phyloP scores from a whole-genome alignment of 1,140 invertebrate genomes.

The Choristoneura fumiferana region DNA sequence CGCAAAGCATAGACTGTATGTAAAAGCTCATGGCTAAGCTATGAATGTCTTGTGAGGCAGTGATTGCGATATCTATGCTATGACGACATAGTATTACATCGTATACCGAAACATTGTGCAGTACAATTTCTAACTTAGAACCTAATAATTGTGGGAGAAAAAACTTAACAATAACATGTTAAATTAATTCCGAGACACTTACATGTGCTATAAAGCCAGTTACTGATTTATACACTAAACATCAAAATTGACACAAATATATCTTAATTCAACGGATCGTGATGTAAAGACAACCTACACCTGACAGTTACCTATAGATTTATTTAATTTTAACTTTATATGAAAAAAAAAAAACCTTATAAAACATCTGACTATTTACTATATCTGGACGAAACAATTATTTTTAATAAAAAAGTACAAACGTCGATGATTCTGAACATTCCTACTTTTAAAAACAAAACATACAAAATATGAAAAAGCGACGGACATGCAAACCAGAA shows the following conservation, averaged over 20 bases:
- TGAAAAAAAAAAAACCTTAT: not conserved
- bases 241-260: not conserved
- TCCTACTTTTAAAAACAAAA: not conserved
- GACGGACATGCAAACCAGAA: slow-evolving; percentile 5
- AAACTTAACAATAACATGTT: no score
- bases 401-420: not conserved
- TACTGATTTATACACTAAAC: slow-evolving; percentile 5
- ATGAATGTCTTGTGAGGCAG: slow-evolving; percentile 77
- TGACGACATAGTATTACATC: slow-evolving; percentile 28
- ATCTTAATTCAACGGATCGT: not conserved
- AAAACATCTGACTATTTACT: not conserved
- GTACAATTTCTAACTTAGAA: not conserved
- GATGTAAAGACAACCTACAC: not conserved
- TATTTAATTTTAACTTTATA: no score
- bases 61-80: slow-evolving; percentile 68
- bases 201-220: not conserved
- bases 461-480: not conserved
- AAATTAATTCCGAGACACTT: not conserved
- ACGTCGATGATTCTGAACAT: not conserved
- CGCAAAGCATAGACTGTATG: slow-evolving; percentile 67
- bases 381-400: not conserved
- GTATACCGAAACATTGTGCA: slow-evolving; percentile 27
- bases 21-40: slow-evolving; percentile 73
- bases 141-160: no score
- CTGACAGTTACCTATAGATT: no score